Evolutionary conservation across 2,888 invertebrate species (phyloP), one percentile per base, ranked within the genome.

Genomic region (Drosophila macrospina): DNA sequence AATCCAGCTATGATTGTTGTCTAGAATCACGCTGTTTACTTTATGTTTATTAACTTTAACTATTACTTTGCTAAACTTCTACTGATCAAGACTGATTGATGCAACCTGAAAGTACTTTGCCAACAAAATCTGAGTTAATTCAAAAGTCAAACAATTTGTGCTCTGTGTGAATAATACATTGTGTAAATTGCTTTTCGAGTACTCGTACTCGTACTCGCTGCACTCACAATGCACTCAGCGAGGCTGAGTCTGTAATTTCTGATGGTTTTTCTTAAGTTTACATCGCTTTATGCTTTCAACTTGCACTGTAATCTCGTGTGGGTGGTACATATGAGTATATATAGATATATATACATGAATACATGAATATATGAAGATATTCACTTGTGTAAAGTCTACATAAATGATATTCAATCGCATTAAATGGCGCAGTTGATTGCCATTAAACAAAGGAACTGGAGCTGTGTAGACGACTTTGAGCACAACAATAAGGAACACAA

Each of bases 361-460:
- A 2, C 24, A 34, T 13, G 37, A 20, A 65, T 6, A 52, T 3
- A 28, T 26, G 7, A 1, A 11, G 5, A 7, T 41, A 45, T 57
- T n/a, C 24, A 16, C 32, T 26, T 42, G 26, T 61, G 32, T 55
- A 41, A n/a, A 39, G 32, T 51, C 11, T 11, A 50, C 42, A 59
- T 30, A 54, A 45, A 36, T 51, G 57, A 37, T 66, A 70, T 81
- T 26, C 15, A 34, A 42, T 60, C 32, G 8, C 42, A 41, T 41
- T 15, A 51, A 68, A 80, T 52, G 77, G 64, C 87, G 87, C 68
- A 86, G 73, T 76, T 72, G 42, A 63, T 51, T 44, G 34, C 15
- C 34, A 36, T 37, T 61, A 59, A 79, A 86, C 86, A 82, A 82
- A 83, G 73, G 62, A 45, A 34, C 30, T 36, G 10, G 48, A n/a